phyloP scores from a whole-genome alignment of 2,888 invertebrate genomes.

The Miltochrista miniata region DNA sequence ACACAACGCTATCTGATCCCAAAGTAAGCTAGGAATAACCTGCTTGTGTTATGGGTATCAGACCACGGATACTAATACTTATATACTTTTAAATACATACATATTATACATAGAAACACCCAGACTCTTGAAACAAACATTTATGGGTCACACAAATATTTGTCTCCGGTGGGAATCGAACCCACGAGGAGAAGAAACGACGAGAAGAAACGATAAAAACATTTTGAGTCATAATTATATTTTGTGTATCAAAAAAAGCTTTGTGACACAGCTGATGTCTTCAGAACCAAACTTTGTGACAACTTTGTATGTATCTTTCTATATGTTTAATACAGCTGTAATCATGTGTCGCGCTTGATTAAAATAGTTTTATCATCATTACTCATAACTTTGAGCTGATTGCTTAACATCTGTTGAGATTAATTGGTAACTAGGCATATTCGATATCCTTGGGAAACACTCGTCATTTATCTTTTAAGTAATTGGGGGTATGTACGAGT shows the following conservation, averaged over 20 bases:
- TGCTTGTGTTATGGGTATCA: no score
- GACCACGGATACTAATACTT: no score
- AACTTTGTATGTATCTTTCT: conserved; percentile 6
- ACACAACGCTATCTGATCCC: no score
- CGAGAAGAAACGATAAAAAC: not conserved
- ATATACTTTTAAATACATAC: no score
- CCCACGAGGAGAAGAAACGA: no score
- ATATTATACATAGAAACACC: no score
- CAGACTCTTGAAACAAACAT: no score
- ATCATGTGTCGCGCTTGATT: not conserved
- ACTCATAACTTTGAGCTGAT: not conserved
- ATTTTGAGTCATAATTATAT: not conserved
- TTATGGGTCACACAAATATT: no score
- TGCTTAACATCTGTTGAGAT: conserved; percentile 1
- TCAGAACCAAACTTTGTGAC: not conserved
- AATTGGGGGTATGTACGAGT: no score
- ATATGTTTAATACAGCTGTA: not conserved
- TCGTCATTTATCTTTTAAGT: not conserved
- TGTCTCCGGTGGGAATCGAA: no score
- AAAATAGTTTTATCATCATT: conserved; percentile 4
- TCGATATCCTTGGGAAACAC: conserved; percentile 1
- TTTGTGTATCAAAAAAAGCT: not conserved
- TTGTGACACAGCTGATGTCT: conserved; percentile 5
- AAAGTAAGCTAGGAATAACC: no score
- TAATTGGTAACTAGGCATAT: not conserved